Conservation (phyloP, 2,888 invertebrate species). For the Serripes groenlandicus region DNA sequence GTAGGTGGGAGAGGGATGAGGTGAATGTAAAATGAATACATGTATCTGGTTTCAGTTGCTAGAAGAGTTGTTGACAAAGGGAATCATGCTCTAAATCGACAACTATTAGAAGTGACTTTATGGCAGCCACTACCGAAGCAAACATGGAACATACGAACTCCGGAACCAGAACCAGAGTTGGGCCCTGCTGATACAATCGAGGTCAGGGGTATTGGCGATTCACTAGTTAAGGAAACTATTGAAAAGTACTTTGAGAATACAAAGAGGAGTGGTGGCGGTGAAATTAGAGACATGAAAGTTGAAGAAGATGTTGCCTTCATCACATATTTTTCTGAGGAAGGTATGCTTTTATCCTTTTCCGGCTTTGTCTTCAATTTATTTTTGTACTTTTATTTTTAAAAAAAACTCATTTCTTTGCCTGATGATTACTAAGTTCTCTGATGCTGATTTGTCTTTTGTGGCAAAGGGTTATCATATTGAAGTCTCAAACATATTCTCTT, state of each 20-base stretch:
- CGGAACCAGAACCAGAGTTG: not conserved
- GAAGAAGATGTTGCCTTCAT: constrained; percentile 27
- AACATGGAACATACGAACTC: not conserved
- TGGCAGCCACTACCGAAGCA: constrained; percentile 26
- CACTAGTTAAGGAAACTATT: constrained; percentile 1
- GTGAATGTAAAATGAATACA: too few species aligned
- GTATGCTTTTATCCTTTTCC: too few species aligned
- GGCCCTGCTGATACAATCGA: not conserved
- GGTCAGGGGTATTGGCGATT: not conserved
- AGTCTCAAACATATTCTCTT: too few species aligned
- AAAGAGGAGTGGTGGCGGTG: constrained; percentile 52
- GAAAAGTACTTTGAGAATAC: constrained; percentile 64
- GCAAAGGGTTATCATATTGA: too few species aligned
- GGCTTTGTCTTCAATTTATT: too few species aligned
- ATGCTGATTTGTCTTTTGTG: too few species aligned
- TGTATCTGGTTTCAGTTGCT: constrained; percentile 39
- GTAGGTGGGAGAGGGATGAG: too few species aligned
- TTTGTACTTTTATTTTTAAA: too few species aligned
- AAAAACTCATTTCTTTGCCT: too few species aligned
- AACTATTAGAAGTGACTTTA: constrained; percentile 16
- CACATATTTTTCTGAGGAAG: constrained; percentile 48
- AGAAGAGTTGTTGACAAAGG: constrained; percentile 29
- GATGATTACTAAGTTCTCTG: too few species aligned
- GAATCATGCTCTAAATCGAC: constrained; percentile 20
- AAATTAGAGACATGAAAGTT: constrained; percentile 27